Base-by-base conservation (phyloP, 2,888 invertebrate genomes). In the Machimus rusticus region DNA sequence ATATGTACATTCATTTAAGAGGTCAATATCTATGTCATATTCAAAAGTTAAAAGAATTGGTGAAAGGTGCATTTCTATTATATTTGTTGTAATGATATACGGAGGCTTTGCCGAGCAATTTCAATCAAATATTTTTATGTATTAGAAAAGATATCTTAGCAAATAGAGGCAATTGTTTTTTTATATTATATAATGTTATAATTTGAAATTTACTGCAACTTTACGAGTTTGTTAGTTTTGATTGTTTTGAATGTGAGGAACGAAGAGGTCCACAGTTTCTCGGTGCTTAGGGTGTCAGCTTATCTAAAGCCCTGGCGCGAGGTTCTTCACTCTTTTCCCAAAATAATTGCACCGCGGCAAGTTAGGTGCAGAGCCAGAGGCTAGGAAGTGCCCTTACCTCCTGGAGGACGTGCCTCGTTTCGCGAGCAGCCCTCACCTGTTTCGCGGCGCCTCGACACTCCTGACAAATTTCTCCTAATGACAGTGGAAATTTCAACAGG, bases 401-500 rank as follows among this genome's bases (percentile, higher is more conserved):
- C 23, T 84, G 66, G 14, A 43, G 84, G n/a, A 39, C 31, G 16
- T 66, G 39, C 85, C 37, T 39, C n/a, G 28, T 19, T 9, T 14
- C 19, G 66, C 19, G 46, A 85, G 85, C 23, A 74, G 46, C n/a
- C n/a, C 46, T 85, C 85, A 85, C 74, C 74, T 74, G 43, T 46
- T 74, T 31, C 31, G 46, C 43, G 66, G 51, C 51, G 19, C n/a
- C 51, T 51, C 23, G 66, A 14, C 46, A 74, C 74, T 85, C 46
- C 43, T 46, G 74, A 43, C 85, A 85, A 85, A 46, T 85, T 85
- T 85, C 74, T 43, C 85, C 43, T 85, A 85, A 85, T 85, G 85
- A 85, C 85, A 85, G 46, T 85, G 74, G 85, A 43, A 85, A 85
- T 85, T 74, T 85, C 31, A 37, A 85, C 74, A 85, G 46, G 19